These are phyloP conservation scores for Aphelinus certus DNA, from an alignment of 1,140 invertebrate species.

Conservation along the genomic window DNA sequence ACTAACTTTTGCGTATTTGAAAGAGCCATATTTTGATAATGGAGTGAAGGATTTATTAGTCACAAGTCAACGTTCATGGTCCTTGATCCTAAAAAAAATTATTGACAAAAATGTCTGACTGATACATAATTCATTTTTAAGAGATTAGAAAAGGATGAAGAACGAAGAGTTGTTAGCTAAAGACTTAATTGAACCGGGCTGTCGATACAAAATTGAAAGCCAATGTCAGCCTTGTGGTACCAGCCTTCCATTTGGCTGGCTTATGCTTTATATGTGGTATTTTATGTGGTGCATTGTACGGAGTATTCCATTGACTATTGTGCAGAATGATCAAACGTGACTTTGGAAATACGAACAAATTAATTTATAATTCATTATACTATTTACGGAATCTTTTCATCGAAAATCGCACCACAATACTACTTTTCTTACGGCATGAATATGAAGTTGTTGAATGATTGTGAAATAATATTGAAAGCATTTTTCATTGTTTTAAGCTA, in stretches of 20 bases:
- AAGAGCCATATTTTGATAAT: neutral
- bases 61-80: constrained; percentile 9
- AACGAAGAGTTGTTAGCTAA: constrained; percentile 12
- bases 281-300: neutral
- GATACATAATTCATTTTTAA: neutral
- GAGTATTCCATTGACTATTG: constrained; percentile 22
- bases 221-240: constrained; percentile 13
- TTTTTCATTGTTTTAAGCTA: too few relatives aligned
- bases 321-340: constrained; percentile 27
- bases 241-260: constrained; percentile 26
- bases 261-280: constrained; percentile 11
- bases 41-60: too few relatives aligned
- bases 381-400: constrained; percentile 19
- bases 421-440: constrained; percentile 21
- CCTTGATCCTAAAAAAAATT: constrained; percentile 13
- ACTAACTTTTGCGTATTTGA: constrained; percentile 9
- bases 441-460: constrained; percentile 13
- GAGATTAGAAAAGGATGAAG: constrained; percentile 10
- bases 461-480: neutral
- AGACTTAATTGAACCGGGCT: constrained; percentile 23
- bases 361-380: constrained; percentile 22
- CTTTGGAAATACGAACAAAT: constrained; percentile 12
- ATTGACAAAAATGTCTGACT: constrained; percentile 25
- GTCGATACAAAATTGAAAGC: constrained; percentile 11
- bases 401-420: constrained; percentile 21